Evolutionary conservation across 2,888 invertebrate species (phyloP).

Genomic region (Andrena praecox): DNA sequence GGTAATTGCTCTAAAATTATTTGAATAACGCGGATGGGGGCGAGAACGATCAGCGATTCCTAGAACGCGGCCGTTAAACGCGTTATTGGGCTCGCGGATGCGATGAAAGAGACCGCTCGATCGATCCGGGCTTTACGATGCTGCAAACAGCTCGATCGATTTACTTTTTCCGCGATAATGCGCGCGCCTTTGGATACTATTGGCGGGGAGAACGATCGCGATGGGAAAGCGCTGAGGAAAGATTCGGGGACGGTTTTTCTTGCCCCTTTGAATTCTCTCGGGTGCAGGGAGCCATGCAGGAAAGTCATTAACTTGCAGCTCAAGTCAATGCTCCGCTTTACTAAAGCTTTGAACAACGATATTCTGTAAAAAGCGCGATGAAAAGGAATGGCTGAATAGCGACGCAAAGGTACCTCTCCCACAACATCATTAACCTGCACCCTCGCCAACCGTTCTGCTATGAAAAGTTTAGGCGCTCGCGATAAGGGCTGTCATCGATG

Average conservation of each 20-base stretch:
- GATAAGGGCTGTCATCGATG: background rate
- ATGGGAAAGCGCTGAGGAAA: background rate
- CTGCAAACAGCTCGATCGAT: background rate
- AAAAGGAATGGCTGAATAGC: too few relatives aligned
- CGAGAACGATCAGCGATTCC: constrained; percentile 17
- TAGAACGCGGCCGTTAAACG: constrained; percentile 7
- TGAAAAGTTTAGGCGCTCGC: background rate
- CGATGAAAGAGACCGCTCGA: background rate
- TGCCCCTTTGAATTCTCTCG: background rate
- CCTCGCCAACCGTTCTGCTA: background rate
- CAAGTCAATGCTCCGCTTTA: too few relatives aligned
- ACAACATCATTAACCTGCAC: background rate
- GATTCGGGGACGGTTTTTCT: background rate
- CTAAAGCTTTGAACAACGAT: too few relatives aligned
- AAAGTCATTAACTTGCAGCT: too few relatives aligned
- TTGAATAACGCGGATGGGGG: constrained; percentile 22
- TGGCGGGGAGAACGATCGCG: background rate
- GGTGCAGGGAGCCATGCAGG: background rate
- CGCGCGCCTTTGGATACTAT: background rate
- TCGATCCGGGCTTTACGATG: background rate
- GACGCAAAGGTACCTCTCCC: background rate
- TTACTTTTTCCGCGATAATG: background rate
- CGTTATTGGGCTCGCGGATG: constrained; percentile 4
- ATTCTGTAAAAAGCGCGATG: too few relatives aligned
- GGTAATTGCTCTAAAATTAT: constrained; percentile 34